Percentiles rank a stretch among this genome's conserved stretches.
These are phyloP conservation scores for Junonia oenone DNA, from an alignment of 2,888 invertebrate species.

Conservation along the genomic window DNA sequence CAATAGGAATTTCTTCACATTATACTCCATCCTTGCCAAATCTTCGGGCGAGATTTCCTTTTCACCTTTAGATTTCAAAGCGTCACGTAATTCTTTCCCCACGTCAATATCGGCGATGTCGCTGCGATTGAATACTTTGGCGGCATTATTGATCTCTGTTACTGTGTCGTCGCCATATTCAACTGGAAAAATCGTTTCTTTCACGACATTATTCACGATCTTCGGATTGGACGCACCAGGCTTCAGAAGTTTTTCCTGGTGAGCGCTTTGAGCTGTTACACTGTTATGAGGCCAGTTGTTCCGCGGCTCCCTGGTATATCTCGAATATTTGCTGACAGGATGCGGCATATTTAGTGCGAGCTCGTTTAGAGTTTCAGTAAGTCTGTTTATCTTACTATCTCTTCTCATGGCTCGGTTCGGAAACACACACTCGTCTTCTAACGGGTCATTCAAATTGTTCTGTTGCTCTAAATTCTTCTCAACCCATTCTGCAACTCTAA, in stretches of 20 bases:
- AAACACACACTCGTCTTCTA: slow-evolving; percentile 64
- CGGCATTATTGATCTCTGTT: slow-evolving; percentile 58
- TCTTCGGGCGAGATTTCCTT: slow-evolving; percentile 76
- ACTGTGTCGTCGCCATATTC: slow-evolving; percentile 60
- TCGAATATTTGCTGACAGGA: slow-evolving; percentile 68
- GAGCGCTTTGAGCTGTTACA: slow-evolving; percentile 33
- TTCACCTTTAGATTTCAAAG: slow-evolving; percentile 51
- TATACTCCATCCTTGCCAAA: slow-evolving; percentile 86
- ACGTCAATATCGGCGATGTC: slow-evolving; percentile 44
- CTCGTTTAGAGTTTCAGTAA: slow-evolving; percentile 67
- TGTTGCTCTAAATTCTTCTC: slow-evolving; percentile 81
- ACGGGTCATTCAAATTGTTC: slow-evolving; percentile 63
- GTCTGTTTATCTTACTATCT: slow-evolving; percentile 58
- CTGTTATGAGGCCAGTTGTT: slow-evolving; percentile 53
- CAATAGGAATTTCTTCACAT: slow-evolving; percentile 86
- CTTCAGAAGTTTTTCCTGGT: slow-evolving; percentile 41
- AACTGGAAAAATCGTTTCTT: slow-evolving; percentile 69
- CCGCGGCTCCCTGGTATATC: slow-evolving; percentile 50
- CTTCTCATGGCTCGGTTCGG: slow-evolving; percentile 49
- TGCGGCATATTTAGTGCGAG: slow-evolving; percentile 72
- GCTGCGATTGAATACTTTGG: slow-evolving; percentile 40
- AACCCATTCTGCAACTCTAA: slow-evolving; percentile 88
- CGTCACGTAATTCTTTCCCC: slow-evolving; percentile 47
- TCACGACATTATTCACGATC: slow-evolving; percentile 49
- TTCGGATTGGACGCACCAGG: slow-evolving; percentile 38